Evolutionary conservation across 1,140 invertebrate genomes (phyloP), one percentile per base, ranked within the genome.

Genomic region (Psix sp.): DNA sequence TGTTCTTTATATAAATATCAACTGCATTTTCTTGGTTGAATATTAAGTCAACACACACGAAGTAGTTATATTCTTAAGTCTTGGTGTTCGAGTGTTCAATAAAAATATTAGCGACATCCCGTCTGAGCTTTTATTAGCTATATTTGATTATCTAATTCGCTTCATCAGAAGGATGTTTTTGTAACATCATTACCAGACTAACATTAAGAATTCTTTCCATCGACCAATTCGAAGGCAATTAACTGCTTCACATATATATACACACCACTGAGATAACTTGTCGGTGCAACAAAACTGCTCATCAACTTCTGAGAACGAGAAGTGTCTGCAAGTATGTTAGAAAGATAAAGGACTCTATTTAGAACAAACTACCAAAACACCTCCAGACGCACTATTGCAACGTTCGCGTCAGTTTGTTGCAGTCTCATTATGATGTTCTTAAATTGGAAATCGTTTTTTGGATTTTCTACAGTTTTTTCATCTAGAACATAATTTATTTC

Each of bases 201-300:
- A 13, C 24, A 54, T 39, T 46, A 33, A 46, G 39, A 38, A 36
- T 54, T 46, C 60, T 65, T 65, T 54, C 33, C 21, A 10, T 10
- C 33, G 20, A 26, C 29, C 40, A 29, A 65, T 54, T 65, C 20
- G 40, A 54, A 33, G 33, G 40, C 60, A 65, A 65, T 65, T 65
- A 65, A 51, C 48, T 14, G 31, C 48, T 18, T 63, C 46, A 65
- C 49, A 54, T 54, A 31, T 54, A 65, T n/a, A n/a, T n/a, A n/a
- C 26, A 7, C 26, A 7, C 29, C 39, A 16, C 15, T 21, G 21
- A 65, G 60, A 38, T 54, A 54, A 65, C 40, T 65, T n/a, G n/a
- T n/a, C 24, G 9, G 40, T 31, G 17, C 24, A 63, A 54, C 60
- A 65, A 46, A 52, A 54, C 60, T 54, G 17, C 48, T 54, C 60